Conservation (phyloP, 2,797 vertebrate genomes). For the Acipenser ruthenus region DNA sequence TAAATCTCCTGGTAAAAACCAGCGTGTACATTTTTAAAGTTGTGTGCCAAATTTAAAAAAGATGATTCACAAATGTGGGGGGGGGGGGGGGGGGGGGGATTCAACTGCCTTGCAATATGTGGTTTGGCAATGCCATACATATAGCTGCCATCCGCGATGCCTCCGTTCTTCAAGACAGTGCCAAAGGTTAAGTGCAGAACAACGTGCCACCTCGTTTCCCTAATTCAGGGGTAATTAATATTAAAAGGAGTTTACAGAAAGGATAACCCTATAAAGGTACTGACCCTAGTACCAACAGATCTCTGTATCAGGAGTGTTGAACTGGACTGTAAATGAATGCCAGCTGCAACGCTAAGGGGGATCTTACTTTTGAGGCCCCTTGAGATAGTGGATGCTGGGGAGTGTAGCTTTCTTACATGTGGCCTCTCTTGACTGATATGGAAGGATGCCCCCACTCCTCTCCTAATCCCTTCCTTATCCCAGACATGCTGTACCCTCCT, state of each 20-base stretch:
- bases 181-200: conserved; percentile 41
- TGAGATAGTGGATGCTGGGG: conserved; percentile 38
- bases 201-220: conserved; percentile 37
- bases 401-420: conserved; percentile 21
- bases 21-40: too few relatives aligned
- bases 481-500: too few relatives aligned
- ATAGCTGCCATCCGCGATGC: too few relatives aligned
- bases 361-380: conserved; percentile 13
- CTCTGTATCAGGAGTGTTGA: conserved; percentile 22
- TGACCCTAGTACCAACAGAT: neutral
- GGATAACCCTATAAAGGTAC: neutral
- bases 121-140: too few relatives aligned
- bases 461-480: too few relatives aligned
- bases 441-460: too few relatives aligned
- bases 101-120: too few relatives aligned
- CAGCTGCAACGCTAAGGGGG: conserved; percentile 24
- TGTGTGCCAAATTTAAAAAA: too few relatives aligned
- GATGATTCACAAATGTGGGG: too few relatives aligned
- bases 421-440: too few relatives aligned
- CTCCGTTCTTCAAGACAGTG: conserved; percentile 31
- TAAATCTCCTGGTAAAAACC: too few relatives aligned
- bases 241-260: conserved; percentile 6
- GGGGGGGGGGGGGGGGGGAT: too few relatives aligned
- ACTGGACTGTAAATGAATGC: conserved; percentile 31
- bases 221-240: conserved; percentile 42